These are phyloP conservation scores for Cichlasoma orientale DNA, from an alignment of 2,797 vertebrate genomes.

Conservation along the genomic window DNA sequence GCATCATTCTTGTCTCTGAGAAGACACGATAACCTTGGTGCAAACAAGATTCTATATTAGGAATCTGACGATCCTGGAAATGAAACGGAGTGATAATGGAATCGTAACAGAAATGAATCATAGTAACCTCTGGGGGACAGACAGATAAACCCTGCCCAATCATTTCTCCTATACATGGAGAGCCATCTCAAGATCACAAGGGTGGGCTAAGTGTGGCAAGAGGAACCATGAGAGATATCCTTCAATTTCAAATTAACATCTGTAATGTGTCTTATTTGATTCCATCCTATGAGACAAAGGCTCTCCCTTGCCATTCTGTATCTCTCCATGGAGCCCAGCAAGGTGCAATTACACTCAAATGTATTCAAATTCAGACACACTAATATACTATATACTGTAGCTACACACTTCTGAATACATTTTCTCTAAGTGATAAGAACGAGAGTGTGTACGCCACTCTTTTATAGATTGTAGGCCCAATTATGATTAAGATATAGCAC, in stretches of 20 bases:
- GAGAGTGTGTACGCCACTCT: conserved; percentile 66
- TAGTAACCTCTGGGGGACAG: conserved; percentile 20
- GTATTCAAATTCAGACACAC: conserved; percentile 18
- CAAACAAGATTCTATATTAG: conserved; percentile 52
- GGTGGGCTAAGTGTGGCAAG: conserved; percentile 9
- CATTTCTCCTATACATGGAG: conserved; percentile 24
- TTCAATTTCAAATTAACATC: conserved; percentile 67
- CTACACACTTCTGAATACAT: conserved; percentile 13
- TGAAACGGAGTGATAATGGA: conserved; percentile 58
- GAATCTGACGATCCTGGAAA: conserved; percentile 39
- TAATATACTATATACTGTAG: conserved; percentile 8
- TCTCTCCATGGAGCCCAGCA: not conserved
- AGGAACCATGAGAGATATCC: conserved; percentile 41
- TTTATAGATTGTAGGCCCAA: conserved; percentile 80
- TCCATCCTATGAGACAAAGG: conserved; percentile 38
- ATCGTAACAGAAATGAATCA: conserved; percentile 45
- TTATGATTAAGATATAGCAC: conserved; percentile 80
- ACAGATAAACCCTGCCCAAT: conserved; percentile 36
- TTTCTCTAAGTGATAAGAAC: conserved; percentile 55
- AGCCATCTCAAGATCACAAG: conserved; percentile 46
- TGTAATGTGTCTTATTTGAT: conserved; percentile 49
- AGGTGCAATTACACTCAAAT: conserved; percentile 14
- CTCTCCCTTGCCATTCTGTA: conserved; percentile 16
- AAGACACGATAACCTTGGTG: conserved; percentile 52
- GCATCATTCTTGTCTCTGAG: conserved; percentile 24